Evolutionary conservation across 2,797 vertebrate genomes (phyloP).

Genomic region (Pelochelys cantorii): DNA sequence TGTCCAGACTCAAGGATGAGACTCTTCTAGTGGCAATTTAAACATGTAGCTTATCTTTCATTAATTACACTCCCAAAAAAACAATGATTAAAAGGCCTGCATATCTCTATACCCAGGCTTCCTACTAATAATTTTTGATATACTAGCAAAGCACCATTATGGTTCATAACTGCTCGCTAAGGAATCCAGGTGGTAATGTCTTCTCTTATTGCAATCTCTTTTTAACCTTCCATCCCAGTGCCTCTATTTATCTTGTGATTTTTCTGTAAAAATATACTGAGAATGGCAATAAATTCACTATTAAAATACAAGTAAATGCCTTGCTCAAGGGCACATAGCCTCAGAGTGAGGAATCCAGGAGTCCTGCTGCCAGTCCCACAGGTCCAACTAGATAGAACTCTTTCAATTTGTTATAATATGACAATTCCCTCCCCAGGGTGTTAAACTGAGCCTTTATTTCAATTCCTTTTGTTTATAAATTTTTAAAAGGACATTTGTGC

Average conservation of each 20-base stretch:
- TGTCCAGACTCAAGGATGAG: not conserved
- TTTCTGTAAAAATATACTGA: not conserved
- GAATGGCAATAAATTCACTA: not conserved
- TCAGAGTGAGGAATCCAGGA: not conserved
- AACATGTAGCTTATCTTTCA: not conserved
- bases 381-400: not conserved
- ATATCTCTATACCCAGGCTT: not conserved
- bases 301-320: not conserved
- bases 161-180: not conserved
- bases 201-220: not conserved
- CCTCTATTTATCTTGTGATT: not conserved
- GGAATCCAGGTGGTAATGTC: not conserved
- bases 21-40: fast-evolving
- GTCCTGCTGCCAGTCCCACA: not conserved
- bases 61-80: not conserved
- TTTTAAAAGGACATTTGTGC: not conserved
- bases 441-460: not conserved
- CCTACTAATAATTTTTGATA: not conserved
- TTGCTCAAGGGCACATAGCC: not conserved
- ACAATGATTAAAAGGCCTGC: not conserved
- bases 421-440: not conserved
- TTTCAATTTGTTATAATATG: not conserved
- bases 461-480: not conserved
- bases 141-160: not conserved
- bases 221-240: fast-evolving